Base-by-base conservation (phyloP, 2,113 vertebrate species). In the Podarcis raffonei region DNA sequence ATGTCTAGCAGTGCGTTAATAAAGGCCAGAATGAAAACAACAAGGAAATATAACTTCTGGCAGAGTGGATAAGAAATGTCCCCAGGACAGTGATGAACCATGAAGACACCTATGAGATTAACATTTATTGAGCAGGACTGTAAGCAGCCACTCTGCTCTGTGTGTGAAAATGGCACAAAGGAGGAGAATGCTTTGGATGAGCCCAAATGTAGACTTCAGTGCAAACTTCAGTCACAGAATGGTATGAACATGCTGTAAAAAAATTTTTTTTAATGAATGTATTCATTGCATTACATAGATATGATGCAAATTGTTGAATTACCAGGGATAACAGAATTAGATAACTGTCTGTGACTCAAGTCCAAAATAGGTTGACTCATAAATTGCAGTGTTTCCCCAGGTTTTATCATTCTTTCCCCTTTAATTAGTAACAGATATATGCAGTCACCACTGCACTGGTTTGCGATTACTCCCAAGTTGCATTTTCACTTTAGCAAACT, bases 291-390 rank as follows among this genome's bases (percentile, higher is more conserved):
- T 92, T 87, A 77, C 5, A 78, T 6, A 79, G 85, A 78, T 69
- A 83, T 88, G 37, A 90, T 81, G 72, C 53, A 83, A 88, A 88
- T 66, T 68, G 8, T 0, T 48, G 87, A 92, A 83, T 74, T 82
- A 84, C 84, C 81, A 87, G 78, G 66, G 77, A 86, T 85, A 81
- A 90, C 0, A 90, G 42, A 85, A 86, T 86, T 66, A n/a, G 35
- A 75, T 74, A 90, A 93, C 81, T 90, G 68, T 90, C 87, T 72
- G 86, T 90, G 81, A 91, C 81, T 89, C 39, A 83, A 82, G 81
- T 79, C 72, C 81, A 91, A 92, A 83, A 68, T 71, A 37, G 76
- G 65, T 86, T 92, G 87, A 93, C 76, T 90, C 91, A 85, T 75
- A 66, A 37, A 68, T 68, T 62, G 59, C 7, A 0, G 81, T 57